Evolutionary conservation across 2,113 vertebrate genomes (phyloP), one percentile per base, ranked within the genome.

Genomic region (Boulengerochromis microlepis): DNA sequence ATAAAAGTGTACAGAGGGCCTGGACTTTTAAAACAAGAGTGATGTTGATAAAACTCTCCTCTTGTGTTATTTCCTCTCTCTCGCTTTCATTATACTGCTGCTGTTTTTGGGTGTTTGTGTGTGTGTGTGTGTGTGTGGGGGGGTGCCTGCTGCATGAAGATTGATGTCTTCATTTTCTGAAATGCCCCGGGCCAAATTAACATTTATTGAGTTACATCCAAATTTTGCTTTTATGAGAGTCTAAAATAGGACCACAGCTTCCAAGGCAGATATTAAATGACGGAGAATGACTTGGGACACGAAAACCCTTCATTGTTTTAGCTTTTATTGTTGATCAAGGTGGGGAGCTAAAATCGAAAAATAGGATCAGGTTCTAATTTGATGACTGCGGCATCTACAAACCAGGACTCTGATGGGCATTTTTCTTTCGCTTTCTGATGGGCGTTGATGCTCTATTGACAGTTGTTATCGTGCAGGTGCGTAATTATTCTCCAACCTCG

Each of bases 91-190:
- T 89, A 59, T 56, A 59, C 57, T 10, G 19, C 5, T 11, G 61
- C 81, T 59, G 64, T 84, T 91, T 66, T 84, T 80, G 71, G 80
- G n/a, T 92, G 80, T 86, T 87, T 50, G 22, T 24, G 22, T 56
- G 53, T 3, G 50, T 45, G 42, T 15, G 45, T 4, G 16, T 10
- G 8, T 5, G 50, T 0, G 7, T 1, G 5, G 22, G 10, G 12
- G 57, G 54, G 24, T 7, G 8, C 15, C 31, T 31, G 31, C 10
- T 19, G 11, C 13, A 66, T 80, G 16, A 89, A 90, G 93, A 94
- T 92, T 90, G 92, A 95, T 93, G 91, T 90, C 90, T 94, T 93
- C 91, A 94, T 95, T 88, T 93, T 88, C 66, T 13, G 4, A 74
- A 93, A 90, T 76, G 89, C 92, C 88, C 61, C 1, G 84, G 89